Base-by-base conservation (phyloP, 2,113 vertebrate species). In the Willisornis vidua region DNA sequence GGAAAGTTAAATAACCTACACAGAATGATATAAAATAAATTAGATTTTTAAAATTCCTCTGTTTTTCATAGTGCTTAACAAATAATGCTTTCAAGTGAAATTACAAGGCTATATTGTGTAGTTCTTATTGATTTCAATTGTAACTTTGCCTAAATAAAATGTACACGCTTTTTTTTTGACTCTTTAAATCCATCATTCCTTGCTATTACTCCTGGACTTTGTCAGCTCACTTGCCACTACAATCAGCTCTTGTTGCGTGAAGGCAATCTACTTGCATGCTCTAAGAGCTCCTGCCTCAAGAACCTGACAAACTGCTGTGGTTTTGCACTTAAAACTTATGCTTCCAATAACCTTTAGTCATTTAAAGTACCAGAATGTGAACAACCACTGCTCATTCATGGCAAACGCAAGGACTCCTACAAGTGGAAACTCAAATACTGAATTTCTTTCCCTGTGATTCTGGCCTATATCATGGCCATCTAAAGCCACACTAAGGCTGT, bases 181-280 rank as follows among this genome's bases (percentile, higher is more conserved):
- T 85, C 87, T 93, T 87, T 95, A 63, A 91, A 95, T 89, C 91
- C 81, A 86, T 95, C 75, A 96, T 87, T 87, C 77, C 68, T 88
- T 58, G 25, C 78, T 76, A 5, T 66, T 83, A 22, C 66, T 96
- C 72, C 67, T 23, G 18, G 79, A 59, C 35, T 86, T 63, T 17
- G 23, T 14, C 72, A 80, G 1, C 1, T 48, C 3, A 3, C 26
- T 94, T 72, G 9, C 46, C 2, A 3, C 39, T 58, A 13, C 1
- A 2, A 58, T 66, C 59, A 76, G 35, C 51, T n/a, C 78, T 63
- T 20, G 26, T 48, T 52, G 39, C 4, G 1, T 43, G 67, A 91
- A 19, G 20, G 4, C 24, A 79, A 31, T 54, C 51, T 43, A 2
- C 59, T 46, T n/a, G 67, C 19, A 7, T 25, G 11, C 29, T 11